Evolutionary conservation across 1,140 invertebrate species (phyloP), one percentile per base, ranked within the genome.

Genomic region (Cyclargus thomasi): DNA sequence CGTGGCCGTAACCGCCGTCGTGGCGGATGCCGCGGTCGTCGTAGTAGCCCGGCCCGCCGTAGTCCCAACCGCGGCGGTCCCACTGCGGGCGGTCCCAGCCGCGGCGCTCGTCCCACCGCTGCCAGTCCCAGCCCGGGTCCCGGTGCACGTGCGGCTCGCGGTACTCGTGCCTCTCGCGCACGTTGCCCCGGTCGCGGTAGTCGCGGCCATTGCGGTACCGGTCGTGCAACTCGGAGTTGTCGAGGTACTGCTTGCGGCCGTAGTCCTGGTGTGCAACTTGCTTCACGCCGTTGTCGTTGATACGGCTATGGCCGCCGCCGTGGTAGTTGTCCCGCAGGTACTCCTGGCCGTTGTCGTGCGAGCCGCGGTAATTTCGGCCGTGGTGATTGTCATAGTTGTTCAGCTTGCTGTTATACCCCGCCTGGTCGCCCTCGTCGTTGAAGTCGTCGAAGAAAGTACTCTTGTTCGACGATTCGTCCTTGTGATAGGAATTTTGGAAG

Each of bases 391-490:
- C 86, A 71, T 92, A 82, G 68, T 76, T 85, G 47, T 90, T 91
- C 55, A 88, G 77, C 64, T 79, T 83, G 68, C 86, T 92, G 35
- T 92, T 92, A 53, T 91, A 91, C 36, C 88, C 87, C 6, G 85
- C 85, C 72, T 92, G 88, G 71, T 91, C 92, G 16, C 91, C 92
- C 77, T 93, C 91, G 70, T 94, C 92, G 63, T 90, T 91, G 36
- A 90, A 91, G 74, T 94, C 93, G 70, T 94, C 93, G 70, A 93
- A 94, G 77, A 90, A 94, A 67, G 92, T 93, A 22, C 92, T 92
- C 73, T 93, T 94, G 68, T 93, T 93, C 0, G 92, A 93, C 1
- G 92, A 93, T 75, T 94, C 93, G 69, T 94, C 93, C 76, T 94
- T 94, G 74, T 94, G 93, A 74, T 94, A 94, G 14, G 91, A 92